Evolutionary conservation across 2,888 invertebrate genomes (phyloP), one percentile per base, ranked within the genome.

Genomic region (Drosophila anceps): DNA sequence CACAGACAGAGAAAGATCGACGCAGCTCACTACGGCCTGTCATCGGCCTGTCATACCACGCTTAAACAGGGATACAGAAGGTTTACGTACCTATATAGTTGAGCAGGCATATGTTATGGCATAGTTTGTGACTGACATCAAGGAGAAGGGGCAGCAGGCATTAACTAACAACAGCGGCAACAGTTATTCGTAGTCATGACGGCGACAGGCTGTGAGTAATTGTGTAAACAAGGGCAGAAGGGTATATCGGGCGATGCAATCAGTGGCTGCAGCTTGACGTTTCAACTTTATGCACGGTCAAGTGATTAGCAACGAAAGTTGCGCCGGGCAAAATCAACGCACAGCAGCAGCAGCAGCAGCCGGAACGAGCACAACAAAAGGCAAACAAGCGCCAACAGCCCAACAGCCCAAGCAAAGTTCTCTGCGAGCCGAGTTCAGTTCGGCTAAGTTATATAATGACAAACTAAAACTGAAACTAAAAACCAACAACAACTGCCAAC

Each of bases 251-350:
- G 64, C 67, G 76, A 74, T 73, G 86, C 79, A 90, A 83, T 84
- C 87, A 84, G 77, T 78, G 48, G 48, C 10, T 59, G 69, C 68
- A 75, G 69, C 72, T 65, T 65, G 74, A 72, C 78, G 69, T 81
- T 86, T 82, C 74, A 88, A 88, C 88, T 84, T 80, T 82, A 70
- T 82, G 61, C 73, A 76, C 76, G 85, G 77, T 84, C 87, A 89
- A 88, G 87, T 91, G 88, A 90, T 91, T 90, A 90, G 87, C 84
- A 84, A 81, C 82, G 48, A 86, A 88, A 88, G 77, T 84, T 84
- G 78, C 74, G 72, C 75, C 31, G 48, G 69, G 79, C 83, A 62
- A 76, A 77, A 79, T 84, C 82, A 89, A 82, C 82, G 74, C 73
- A 74, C 75, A 50, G 66, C 84, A 61, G 75, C 79, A 84, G 76